Evolutionary conservation across 1,140 invertebrate species (phyloP).

Genomic region (Glomeris maerens): DNA sequence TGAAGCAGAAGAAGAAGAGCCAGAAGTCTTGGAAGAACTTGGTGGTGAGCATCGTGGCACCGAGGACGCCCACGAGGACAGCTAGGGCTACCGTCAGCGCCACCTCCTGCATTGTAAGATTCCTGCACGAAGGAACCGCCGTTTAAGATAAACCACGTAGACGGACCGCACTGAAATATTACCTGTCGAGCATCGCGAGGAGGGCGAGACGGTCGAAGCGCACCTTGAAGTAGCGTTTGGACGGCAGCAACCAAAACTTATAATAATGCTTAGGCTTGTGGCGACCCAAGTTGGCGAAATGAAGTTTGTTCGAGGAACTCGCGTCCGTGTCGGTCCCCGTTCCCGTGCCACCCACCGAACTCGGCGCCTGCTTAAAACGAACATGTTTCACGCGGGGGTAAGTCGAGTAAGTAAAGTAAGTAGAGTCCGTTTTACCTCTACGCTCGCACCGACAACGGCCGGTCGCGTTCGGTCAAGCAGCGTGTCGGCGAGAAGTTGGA

Average conservation of each 20-base stretch:
- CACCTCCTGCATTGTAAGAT: constrained; percentile 71
- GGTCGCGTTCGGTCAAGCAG: constrained; percentile 16
- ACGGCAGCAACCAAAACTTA: constrained; percentile 61
- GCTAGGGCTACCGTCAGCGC: constrained; percentile 68
- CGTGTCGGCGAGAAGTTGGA: constrained; percentile 20
- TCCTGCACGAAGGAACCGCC: constrained; percentile 35
- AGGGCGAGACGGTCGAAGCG: constrained; percentile 82
- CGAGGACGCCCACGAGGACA: constrained; percentile 68
- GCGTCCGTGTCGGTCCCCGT: constrained; percentile 27
- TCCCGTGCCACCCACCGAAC: constrained; percentile 25
- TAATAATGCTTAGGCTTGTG: constrained; percentile 61
- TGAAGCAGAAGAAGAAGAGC: constrained; percentile 89
- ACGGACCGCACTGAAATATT: constrained; percentile 10
- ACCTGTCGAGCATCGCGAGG: constrained; percentile 74
- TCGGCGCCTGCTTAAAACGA: too few relatives aligned
- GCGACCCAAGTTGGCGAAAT: constrained; percentile 27
- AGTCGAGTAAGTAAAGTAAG: too few relatives aligned
- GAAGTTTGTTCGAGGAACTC: constrained; percentile 19
- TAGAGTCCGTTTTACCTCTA: too few relatives aligned
- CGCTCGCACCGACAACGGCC: constrained; percentile 12
- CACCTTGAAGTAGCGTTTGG: constrained; percentile 40
- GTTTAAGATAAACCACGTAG: not conserved
- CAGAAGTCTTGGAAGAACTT: constrained; percentile 83
- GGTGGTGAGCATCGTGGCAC: constrained; percentile 63
- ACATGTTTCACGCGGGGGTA: too few relatives aligned